Base-by-base conservation (phyloP, 2,888 invertebrate genomes). In the Amphipoea oculea region DNA sequence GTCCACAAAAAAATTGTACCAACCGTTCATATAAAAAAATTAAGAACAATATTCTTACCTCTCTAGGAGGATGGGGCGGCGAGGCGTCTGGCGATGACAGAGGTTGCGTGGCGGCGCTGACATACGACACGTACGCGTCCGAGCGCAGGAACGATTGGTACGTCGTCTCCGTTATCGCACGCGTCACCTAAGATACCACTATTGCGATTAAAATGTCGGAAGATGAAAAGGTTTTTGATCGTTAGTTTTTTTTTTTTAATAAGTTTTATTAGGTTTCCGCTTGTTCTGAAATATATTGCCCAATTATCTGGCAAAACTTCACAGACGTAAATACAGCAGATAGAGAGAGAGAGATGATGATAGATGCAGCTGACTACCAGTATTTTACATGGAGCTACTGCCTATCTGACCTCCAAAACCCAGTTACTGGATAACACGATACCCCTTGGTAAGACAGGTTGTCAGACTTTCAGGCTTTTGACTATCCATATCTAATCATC, bases 81-180 rank as follows among this genome's bases (percentile, higher is more conserved):
- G 94, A 94, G 66, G 94, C 92, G 92, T 96, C 96, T 88, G 96
- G 98, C 96, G 97, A 97, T 96, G 96, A 98, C 96, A 97, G 98
- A 97, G 96, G 98, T 97, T 97, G 95, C 98, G 98, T 97, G 98
- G 99, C 97, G 97, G 98, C 96, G 98, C 99, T 94, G 84, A 98
- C 98, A 96, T 98, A 98, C 93, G 98, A 97, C 92, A 99, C 98
- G 97, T 99, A 99, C 95, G 98, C 98, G 92, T 99, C 99, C 90
- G 99, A 99, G 90, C 98, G 98, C 87, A 99, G 97, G 96, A 99
- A 99, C 95, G 99, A 98, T 80, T 98, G 98, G 97, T 99, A 99
- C 84, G 99, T 98, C 82, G 99, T 98, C 94, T 98, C 98, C 86
- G 98, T 98, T 94, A 99, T 99, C 81, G 98, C 98, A 67, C 98